Evolutionary conservation across 2,113 vertebrate genomes (phyloP).

Genomic region (Zapornia atra): DNA sequence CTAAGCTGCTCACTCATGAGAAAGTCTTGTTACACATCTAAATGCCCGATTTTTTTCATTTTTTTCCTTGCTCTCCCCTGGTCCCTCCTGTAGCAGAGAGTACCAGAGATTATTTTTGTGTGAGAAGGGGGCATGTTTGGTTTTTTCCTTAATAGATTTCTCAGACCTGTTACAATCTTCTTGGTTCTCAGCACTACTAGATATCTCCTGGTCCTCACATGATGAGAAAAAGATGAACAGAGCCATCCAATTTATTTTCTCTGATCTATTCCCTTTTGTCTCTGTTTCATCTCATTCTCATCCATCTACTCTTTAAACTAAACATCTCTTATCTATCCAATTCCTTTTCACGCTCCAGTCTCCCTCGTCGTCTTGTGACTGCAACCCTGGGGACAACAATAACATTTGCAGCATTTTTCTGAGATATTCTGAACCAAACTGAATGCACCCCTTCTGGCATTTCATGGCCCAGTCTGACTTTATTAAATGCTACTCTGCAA

Average conservation of each 20-base stretch:
- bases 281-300: conserved; percentile 32
- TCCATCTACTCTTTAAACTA: conserved; percentile 46
- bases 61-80: neutral
- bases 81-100: neutral
- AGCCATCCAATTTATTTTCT: conserved; percentile 31
- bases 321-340: conserved; percentile 41
- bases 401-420: conserved; percentile 36
- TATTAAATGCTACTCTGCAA: neutral
- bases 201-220: neutral
- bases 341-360: conserved; percentile 33
- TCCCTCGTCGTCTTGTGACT: conserved; percentile 10
- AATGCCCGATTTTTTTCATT: neutral
- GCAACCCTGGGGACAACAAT: conserved; percentile 42
- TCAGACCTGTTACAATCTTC: neutral
- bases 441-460: neutral
- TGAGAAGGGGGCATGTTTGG: neutral
- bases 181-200: neutral
- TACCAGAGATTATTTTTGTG: neutral
- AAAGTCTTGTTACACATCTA: neutral
- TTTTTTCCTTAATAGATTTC: neutral
- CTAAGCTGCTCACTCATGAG: neutral
- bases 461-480: neutral
- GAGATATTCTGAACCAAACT: conserved; percentile 2
- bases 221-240: conserved; percentile 17
- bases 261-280: conserved; percentile 28